Conservation (phyloP, 2,797 vertebrate species). For the Silurus lanzhouensis region DNA sequence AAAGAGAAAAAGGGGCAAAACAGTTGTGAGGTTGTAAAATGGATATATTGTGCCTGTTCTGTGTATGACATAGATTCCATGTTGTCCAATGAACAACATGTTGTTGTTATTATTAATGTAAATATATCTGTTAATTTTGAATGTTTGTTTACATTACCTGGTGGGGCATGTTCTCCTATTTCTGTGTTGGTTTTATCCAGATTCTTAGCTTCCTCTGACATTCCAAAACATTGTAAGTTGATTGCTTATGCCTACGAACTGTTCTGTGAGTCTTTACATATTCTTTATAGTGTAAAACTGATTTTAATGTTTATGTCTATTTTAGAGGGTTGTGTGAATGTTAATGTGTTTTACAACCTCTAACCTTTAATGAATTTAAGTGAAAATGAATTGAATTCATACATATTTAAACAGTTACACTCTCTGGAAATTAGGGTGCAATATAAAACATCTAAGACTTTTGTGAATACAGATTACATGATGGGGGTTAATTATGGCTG, state of each 20-base stretch:
- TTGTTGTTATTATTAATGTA: background rate
- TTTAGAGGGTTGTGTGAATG: slow-evolving; percentile 2
- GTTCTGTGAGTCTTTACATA: background rate
- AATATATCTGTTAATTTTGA: background rate
- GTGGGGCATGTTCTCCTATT: background rate
- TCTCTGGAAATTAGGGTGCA: slow-evolving; percentile 19
- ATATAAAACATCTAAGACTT: slow-evolving; percentile 14
- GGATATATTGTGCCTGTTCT: background rate
- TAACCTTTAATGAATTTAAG: slow-evolving; percentile 69
- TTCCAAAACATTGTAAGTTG: background rate
- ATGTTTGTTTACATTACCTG: background rate
- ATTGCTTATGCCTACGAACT: background rate
- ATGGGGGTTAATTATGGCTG: background rate
- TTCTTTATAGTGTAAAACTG: background rate
- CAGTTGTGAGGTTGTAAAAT: background rate
- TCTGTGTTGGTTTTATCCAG: background rate
- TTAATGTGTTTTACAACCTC: slow-evolving; percentile 45
- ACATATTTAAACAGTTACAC: slow-evolving; percentile 66
- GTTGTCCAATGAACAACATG: too few species aligned
- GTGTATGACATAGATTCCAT: background rate
- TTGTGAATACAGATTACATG: slow-evolving; percentile 10
- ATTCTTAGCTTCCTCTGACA: background rate
- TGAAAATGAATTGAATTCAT: background rate
- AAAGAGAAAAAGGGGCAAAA: background rate
- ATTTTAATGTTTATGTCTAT: background rate